A percentile compares a stretch with the other conserved stretches of the same genome.
These are phyloP conservation scores for Orius insidiosus DNA, from an alignment of 1,140 invertebrate species.

Conservation along the genomic window DNA sequence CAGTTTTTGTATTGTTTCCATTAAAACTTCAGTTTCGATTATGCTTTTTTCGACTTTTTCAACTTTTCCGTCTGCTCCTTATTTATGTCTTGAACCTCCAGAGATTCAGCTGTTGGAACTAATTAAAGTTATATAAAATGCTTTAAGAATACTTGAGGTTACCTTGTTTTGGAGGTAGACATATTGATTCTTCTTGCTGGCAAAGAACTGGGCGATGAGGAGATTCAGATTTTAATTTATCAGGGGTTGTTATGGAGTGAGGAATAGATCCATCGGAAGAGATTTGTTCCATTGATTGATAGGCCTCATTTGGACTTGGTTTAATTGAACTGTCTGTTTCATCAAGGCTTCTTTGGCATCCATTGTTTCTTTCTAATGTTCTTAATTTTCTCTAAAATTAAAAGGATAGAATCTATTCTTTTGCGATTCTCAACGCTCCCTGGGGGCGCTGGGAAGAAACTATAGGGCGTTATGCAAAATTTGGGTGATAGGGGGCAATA, in stretches of 20 bases:
- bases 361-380: slow-evolving; percentile 46
- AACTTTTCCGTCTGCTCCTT: slow-evolving; percentile 12
- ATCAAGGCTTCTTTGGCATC: slow-evolving; percentile 19
- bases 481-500: too few relatives aligned
- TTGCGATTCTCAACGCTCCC: too few relatives aligned
- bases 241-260: background rate
- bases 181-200: slow-evolving; percentile 7
- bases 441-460: too few relatives aligned
- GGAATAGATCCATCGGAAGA: background rate
- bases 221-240: slow-evolving; percentile 1
- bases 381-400: slow-evolving; percentile 45
- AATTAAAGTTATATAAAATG: too few relatives aligned
- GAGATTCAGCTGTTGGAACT: slow-evolving; percentile 12
- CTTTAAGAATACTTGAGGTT: too few relatives aligned
- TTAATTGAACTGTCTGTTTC: slow-evolving; percentile 16
- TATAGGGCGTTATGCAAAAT: too few relatives aligned
- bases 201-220: background rate
- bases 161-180: slow-evolving; percentile 6
- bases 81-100: slow-evolving; percentile 17
- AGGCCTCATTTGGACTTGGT: background rate
- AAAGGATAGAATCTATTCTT: background rate
- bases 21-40: slow-evolving; percentile 30
- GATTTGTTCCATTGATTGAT: background rate
- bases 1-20: slow-evolving; percentile 29
- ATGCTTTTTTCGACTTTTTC: slow-evolving; percentile 24